Percentiles rank a stretch among this genome's conserved stretches.
Evolutionary conservation across 1,140 invertebrate genomes (phyloP).

Genomic region (Bombus confusus): DNA sequence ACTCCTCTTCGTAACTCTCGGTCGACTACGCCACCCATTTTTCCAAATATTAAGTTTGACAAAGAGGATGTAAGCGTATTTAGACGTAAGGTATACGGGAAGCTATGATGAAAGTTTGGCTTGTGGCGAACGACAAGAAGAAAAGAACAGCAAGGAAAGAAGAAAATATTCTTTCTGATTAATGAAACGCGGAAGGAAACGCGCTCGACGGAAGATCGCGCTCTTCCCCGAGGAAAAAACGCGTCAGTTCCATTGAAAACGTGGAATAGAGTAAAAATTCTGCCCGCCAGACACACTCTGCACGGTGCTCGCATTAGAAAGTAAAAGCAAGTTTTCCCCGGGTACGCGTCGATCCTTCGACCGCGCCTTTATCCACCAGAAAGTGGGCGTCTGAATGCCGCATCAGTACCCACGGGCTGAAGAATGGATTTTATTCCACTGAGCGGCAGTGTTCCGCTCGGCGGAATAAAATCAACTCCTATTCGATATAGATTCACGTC

Average conservation of each 20-base stretch:
- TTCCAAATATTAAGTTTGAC: background rate
- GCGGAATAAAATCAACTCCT: slow-evolving; percentile 1
- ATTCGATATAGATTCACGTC: background rate
- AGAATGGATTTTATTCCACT: slow-evolving; percentile 11
- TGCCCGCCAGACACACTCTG: background rate
- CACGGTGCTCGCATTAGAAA: slow-evolving; percentile 14
- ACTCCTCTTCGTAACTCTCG: no score
- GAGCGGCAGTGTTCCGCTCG: background rate
- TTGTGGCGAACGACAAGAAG: background rate
- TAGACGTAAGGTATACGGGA: no score
- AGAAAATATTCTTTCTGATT: background rate
- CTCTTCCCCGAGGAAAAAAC: background rate
- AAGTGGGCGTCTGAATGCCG: slow-evolving; percentile 8
- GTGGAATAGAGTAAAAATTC: background rate
- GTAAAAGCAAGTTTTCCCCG: slow-evolving; percentile 20
- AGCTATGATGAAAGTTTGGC: background rate
- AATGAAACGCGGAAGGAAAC: no score
- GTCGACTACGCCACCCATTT: background rate
- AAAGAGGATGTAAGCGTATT: background rate
- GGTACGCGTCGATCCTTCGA: slow-evolving; percentile 12
- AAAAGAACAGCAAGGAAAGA: background rate
- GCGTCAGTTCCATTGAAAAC: background rate
- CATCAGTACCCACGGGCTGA: background rate
- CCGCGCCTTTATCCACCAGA: background rate
- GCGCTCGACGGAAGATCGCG: background rate